These are phyloP conservation scores for Doryteuthis pealeii DNA, from an alignment of 1,140 invertebrate species.

Conservation along the genomic window DNA sequence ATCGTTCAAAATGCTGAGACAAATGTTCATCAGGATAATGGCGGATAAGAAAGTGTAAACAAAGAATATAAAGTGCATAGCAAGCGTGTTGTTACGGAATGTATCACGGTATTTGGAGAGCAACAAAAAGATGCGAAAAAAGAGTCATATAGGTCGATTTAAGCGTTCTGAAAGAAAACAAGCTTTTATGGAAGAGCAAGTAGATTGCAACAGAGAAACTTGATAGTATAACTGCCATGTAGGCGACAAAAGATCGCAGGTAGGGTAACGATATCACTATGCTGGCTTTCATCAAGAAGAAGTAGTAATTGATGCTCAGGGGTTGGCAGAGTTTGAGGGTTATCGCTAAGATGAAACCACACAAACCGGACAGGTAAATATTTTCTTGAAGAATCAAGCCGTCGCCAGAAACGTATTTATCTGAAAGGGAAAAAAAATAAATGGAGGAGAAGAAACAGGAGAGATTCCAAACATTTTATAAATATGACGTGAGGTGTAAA, in stretches of 20 bases:
- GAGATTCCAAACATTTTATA: too few species aligned
- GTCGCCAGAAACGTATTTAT: neutral
- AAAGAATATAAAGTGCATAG: neutral
- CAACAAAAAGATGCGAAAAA: neutral
- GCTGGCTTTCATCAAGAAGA: slow-evolving; percentile 10
- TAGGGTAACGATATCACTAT: neutral
- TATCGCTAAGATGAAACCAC: neutral
- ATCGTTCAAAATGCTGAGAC: neutral
- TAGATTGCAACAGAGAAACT: neutral
- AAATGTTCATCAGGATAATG: slow-evolving; percentile 1
- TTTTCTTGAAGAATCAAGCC: neutral
- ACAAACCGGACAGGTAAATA: neutral
- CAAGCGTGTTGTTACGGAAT: neutral
- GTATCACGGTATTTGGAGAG: neutral
- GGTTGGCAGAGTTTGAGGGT: neutral
- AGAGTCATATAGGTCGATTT: neutral
- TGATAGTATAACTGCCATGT: neutral
- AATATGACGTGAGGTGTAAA: too few species aligned
- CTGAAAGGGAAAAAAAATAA: slow-evolving; percentile 1
- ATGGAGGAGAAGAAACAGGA: too few species aligned
- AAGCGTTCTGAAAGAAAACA: neutral
- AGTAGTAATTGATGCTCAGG: neutral
- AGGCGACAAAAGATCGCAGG: neutral
- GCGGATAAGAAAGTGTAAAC: neutral
- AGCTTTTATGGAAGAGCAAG: neutral